Evolutionary conservation across 1,140 invertebrate genomes (phyloP).

Genomic region (Drosophila tropicalis): DNA sequence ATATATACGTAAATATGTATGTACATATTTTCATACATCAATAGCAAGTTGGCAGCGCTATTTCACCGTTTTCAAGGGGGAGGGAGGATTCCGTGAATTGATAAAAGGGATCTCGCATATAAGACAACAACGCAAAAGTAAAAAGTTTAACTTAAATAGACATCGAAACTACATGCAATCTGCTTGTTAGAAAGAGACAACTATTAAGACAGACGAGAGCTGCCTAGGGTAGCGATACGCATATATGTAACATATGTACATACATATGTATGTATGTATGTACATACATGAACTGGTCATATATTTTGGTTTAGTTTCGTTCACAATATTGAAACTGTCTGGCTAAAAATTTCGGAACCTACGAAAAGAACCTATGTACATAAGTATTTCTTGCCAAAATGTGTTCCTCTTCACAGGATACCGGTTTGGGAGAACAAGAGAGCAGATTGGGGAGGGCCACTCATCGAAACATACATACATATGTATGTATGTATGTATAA

Average conservation of each 20-base stretch:
- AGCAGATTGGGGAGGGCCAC: constrained; percentile 22
- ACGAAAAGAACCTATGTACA: not conserved
- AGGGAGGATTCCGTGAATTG: not conserved
- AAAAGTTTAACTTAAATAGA: constrained; percentile 35
- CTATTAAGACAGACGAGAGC: not conserved
- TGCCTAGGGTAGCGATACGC: not conserved
- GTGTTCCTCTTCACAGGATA: constrained; percentile 51
- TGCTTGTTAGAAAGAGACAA: constrained; percentile 39
- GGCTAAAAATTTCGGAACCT: not conserved
- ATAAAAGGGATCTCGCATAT: constrained; percentile 28
- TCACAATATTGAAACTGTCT: not conserved
- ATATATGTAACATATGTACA: not conserved
- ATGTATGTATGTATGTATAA: too few relatives aligned
- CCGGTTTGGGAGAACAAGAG: constrained; percentile 57
- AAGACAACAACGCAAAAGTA: constrained; percentile 35
- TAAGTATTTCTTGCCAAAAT: constrained; percentile 39
- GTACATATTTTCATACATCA: not conserved
- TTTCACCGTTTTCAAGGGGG: not conserved
- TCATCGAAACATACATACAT: constrained; percentile 21
- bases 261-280: not conserved
- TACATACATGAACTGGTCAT: not conserved
- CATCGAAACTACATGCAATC: constrained; percentile 20
- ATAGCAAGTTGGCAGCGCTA: constrained; percentile 33
- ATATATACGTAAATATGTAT: not conserved
- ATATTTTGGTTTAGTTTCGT: not conserved